These are phyloP conservation scores for Erythrocercus mccallii DNA, from an alignment of 2,113 vertebrate genomes.

Conservation along the genomic window DNA sequence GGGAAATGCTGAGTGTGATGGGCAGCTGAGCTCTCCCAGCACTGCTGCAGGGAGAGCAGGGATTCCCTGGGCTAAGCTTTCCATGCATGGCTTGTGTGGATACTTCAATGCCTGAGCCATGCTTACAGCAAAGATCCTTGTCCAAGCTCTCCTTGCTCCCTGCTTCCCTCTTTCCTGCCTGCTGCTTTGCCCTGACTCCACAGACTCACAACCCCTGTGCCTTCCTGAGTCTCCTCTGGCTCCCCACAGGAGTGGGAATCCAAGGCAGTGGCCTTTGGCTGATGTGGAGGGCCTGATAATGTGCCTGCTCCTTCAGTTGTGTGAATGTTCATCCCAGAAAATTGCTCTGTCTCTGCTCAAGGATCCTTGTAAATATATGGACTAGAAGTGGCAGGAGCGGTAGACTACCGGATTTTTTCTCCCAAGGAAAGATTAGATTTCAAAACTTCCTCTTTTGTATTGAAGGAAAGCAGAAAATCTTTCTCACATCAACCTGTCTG, in stretches of 20 bases:
- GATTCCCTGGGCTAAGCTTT: not conserved
- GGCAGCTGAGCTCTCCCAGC: not conserved
- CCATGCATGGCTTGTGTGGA: not conserved
- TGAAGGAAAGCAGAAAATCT: not conserved
- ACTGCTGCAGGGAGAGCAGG: not conserved
- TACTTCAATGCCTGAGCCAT: not conserved
- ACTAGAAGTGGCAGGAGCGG: not conserved
- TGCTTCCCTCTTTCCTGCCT: not conserved
- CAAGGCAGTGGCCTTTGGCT: not conserved
- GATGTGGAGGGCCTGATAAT: not conserved
- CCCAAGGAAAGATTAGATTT: not conserved
- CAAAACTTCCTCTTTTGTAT: not conserved
- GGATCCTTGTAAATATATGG: conserved; percentile 31
- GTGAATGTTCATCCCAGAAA: not conserved
- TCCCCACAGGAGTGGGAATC: not conserved
- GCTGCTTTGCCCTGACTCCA: not conserved
- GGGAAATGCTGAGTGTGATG: not conserved
- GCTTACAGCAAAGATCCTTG: not conserved
- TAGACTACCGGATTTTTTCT: not conserved
- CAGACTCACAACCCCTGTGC: not conserved
- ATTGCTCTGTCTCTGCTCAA: conserved; percentile 38
- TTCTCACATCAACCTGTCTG: not conserved
- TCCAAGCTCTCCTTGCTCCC: not conserved
- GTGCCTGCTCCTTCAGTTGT: not conserved
- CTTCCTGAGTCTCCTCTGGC: not conserved